Base-by-base conservation (phyloP, 1,140 invertebrate species). In the Ostrea denselamellosa region DNA sequence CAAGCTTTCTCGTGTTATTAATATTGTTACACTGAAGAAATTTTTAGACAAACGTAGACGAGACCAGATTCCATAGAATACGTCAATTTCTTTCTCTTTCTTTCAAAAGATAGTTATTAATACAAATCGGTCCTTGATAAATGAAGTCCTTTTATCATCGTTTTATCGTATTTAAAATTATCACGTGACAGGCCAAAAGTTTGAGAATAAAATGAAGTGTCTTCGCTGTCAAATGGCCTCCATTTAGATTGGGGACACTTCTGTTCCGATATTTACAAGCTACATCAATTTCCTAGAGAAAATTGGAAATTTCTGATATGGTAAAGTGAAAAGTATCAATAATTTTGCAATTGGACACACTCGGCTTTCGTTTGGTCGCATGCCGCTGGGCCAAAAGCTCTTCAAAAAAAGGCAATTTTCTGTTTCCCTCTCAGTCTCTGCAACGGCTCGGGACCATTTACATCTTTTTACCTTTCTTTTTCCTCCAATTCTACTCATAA, bases 261-360 rank as follows among this genome's bases (percentile, higher is more conserved):
- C 22, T 77, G 28, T 9, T 34, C 25, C 28, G 68, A 77, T 34
- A 4, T 44, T 77, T 34, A 77, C 68, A 77, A 77, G 68, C 68
- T 14, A 77, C 22, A 71, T 34, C 68, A 71, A 71, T 71, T 71
- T 28, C 28, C 28, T 34, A 22, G 14, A 34, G 28, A 77, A 77
- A 28, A 77, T 77, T 77, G 68, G 68, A 77, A 25, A 77, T 77
- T 28, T 77, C 68, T 14, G 68, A 77, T 17, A 77, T 77, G 22
- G 68, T 34, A 28, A 17, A 77, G 68, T 12, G 68, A 14, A 77
- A 14, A 28, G 68, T 77, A 77, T 25, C 68, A 77, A 77, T 77
- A 77, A 77, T 77, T 77, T 28, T 25, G 25, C 68, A 25, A 14
- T 77, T 28, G 25, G 68, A 25, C 68, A 34, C 68, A 25, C 68